Percentiles rank a stretch among this genome's conserved stretches.
Conservation (phyloP, 2,113 vertebrate genomes). For the Ahaetulla prasina region DNA sequence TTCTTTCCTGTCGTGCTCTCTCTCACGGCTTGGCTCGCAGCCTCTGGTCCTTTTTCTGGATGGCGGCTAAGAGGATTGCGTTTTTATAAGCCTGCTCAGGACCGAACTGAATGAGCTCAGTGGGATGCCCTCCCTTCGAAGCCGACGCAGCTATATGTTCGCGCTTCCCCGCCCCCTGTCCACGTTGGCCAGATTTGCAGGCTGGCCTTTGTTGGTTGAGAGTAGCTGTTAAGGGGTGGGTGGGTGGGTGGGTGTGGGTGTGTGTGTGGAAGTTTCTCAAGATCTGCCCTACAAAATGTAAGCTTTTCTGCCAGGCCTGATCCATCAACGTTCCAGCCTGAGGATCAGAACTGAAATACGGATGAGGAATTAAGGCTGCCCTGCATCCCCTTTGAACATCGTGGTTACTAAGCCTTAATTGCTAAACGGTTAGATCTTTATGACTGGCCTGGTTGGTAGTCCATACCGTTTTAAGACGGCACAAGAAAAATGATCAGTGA, state of each 20-base stretch:
- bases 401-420: background rate
- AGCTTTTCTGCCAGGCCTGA: background rate
- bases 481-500: background rate
- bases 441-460: background rate
- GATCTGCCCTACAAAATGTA: background rate
- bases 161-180: background rate
- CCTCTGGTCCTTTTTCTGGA: background rate
- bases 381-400: background rate
- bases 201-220: background rate
- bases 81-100: background rate
- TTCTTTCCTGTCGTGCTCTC: background rate
- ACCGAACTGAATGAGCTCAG: background rate
- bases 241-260: fast-evolving
- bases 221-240: background rate
- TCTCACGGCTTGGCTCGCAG: background rate
- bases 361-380: background rate
- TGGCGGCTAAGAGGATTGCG: background rate
- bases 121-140: background rate
- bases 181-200: background rate
- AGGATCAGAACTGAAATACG: background rate
- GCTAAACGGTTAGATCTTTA: background rate
- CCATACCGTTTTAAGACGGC: background rate
- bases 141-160: background rate
- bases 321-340: background rate
- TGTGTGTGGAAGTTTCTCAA: background rate